phyloP scores from a whole-genome alignment of 2,888 invertebrate genomes.

The Tuta absoluta region DNA sequence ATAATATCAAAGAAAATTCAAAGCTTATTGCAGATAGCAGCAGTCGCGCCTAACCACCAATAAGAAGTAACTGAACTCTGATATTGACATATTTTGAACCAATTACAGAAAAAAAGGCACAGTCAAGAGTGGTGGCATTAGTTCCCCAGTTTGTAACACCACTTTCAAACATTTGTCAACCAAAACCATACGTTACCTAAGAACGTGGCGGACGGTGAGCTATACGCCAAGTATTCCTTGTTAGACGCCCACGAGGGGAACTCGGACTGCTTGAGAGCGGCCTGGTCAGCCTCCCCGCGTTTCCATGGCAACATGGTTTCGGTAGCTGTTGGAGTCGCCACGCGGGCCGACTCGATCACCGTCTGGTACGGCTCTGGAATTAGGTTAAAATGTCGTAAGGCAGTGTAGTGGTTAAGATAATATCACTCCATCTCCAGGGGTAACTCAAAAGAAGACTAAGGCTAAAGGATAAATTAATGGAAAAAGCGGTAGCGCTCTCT shows the following conservation, averaged over 20 bases:
- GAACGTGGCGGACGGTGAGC: constrained; percentile 94
- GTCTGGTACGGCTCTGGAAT: constrained; percentile 39
- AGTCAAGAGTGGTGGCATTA: no score
- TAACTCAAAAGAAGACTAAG: no score
- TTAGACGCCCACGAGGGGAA: constrained; percentile 98
- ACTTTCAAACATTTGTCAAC: not conserved
- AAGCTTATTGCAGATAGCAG: no score
- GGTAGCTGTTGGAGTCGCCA: constrained; percentile 92
- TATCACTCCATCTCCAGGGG: no score
- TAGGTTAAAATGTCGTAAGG: not conserved
- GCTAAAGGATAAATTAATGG: no score
- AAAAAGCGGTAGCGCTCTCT: no score
- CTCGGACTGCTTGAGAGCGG: constrained; percentile 89
- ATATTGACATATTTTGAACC: no score
- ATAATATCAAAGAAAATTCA: no score
- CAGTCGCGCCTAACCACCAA: no score
- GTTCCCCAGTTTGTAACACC: not conserved
- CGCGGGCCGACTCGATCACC: constrained; percentile 85
- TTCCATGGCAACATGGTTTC: constrained; percentile 97
- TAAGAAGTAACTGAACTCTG: no score
- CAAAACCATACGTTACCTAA: constrained; percentile 82
- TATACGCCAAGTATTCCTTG: constrained; percentile 95
- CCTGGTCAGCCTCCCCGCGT: constrained; percentile 86
- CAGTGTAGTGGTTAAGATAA: no score
- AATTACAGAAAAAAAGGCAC: no score